Evolutionary conservation across 2,113 vertebrate species (phyloP).

Genomic region (Panthera uncia): DNA sequence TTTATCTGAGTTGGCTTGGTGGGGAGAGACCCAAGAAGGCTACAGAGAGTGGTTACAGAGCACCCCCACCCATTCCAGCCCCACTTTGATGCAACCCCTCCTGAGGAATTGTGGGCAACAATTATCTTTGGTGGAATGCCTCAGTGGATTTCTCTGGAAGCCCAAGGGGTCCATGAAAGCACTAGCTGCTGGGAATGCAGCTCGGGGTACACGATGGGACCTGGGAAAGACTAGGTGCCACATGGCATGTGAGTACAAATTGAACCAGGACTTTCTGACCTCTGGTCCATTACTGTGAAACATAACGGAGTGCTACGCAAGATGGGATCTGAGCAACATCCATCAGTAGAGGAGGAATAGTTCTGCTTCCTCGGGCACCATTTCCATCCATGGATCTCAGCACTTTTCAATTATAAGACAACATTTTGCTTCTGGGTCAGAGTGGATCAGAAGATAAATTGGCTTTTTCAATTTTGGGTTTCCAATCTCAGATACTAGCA

Average conservation of each 20-base stretch:
- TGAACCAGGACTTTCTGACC: neutral
- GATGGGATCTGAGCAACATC: rapidly evolving
- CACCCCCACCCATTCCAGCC: no score
- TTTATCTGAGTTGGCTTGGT: neutral
- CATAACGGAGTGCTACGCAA: rapidly evolving
- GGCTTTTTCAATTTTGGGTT: neutral
- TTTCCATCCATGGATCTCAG: rapidly evolving
- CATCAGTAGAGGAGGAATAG: rapidly evolving
- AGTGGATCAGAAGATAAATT: neutral
- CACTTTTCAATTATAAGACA: neutral
- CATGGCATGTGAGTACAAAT: rapidly evolving
- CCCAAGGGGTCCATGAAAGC: rapidly evolving
- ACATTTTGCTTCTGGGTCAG: neutral
- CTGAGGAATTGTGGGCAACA: neutral
- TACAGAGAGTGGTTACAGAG: no score
- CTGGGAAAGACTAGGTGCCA: neutral
- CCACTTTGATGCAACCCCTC: neutral
- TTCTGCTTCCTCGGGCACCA: neutral
- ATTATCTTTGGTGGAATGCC: neutral
- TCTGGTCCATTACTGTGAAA: neutral
- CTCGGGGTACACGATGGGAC: rapidly evolving
- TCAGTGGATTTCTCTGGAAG: neutral
- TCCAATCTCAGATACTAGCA: neutral
- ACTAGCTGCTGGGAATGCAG: no score
- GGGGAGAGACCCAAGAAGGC: rapidly evolving